phyloP scores from a whole-genome alignment of 1,140 invertebrate genomes.

The Brachionus sp. region DNA sequence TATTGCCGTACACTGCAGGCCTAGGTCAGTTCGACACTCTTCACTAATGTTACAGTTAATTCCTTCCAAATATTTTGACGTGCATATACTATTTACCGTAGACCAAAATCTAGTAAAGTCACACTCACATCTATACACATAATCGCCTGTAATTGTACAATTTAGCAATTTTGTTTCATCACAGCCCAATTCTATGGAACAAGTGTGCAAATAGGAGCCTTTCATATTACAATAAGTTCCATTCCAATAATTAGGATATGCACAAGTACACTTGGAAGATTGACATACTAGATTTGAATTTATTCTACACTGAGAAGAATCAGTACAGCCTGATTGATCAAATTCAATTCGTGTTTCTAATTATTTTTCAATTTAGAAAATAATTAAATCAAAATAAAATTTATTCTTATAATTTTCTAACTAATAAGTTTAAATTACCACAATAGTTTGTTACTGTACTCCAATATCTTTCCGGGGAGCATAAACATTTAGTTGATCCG shows the following conservation, averaged over 20 bases:
- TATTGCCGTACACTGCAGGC: not conserved
- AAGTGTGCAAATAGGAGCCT: not conserved
- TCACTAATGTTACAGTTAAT: not conserved
- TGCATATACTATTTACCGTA: not conserved
- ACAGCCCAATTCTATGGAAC: slow-evolving; percentile 14
- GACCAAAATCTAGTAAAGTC: not conserved
- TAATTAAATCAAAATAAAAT: no score
- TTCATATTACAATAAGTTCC: not conserved
- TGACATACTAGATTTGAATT: not conserved
- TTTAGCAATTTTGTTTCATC: slow-evolving; percentile 15
- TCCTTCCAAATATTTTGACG: not conserved
- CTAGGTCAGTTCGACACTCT: not conserved
- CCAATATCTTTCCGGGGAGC: not conserved
- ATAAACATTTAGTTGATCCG: not conserved
- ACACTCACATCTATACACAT: slow-evolving; percentile 1
- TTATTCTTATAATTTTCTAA: no score
- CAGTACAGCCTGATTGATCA: not conserved
- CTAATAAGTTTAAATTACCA: no score
- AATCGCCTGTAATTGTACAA: not conserved
- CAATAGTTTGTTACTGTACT: not conserved
- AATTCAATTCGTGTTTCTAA: not conserved
- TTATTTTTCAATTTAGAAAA: not conserved
- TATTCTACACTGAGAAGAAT: not conserved
- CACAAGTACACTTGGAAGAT: slow-evolving; percentile 6
- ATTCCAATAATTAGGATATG: slow-evolving; percentile 19